Percentiles rank a stretch among this genome's conserved stretches.
These are phyloP conservation scores for Microplitis demolitor DNA, from an alignment of 1,140 invertebrate species.

Conservation along the genomic window DNA sequence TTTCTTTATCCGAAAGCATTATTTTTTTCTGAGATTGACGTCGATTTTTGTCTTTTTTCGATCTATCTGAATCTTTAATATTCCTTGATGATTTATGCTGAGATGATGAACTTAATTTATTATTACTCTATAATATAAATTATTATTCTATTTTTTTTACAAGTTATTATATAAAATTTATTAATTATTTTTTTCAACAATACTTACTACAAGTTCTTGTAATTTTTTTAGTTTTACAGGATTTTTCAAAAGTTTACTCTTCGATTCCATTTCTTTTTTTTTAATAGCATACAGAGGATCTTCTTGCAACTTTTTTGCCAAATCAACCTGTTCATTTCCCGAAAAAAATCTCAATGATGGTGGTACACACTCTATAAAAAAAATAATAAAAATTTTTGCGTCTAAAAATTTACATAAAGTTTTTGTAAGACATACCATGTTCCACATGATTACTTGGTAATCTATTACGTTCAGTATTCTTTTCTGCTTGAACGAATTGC, in stretches of 20 bases:
- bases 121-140: conserved; percentile 38
- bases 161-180: conserved; percentile 26
- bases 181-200: background rate
- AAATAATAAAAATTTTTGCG: background rate
- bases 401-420: background rate
- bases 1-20: conserved; percentile 41
- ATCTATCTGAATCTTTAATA: conserved; percentile 59
- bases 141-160: background rate
- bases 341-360: conserved; percentile 72
- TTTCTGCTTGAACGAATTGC: conserved; percentile 66
- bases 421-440: conserved; percentile 55
- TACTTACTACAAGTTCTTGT: conserved; percentile 72
- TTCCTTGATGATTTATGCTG: conserved; percentile 14
- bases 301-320: conserved; percentile 83
- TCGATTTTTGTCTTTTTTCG: conserved; percentile 45
- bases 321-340: conserved; percentile 74
- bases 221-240: conserved; percentile 87
- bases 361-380: conserved; percentile 70
- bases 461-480: conserved; percentile 57
- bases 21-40: conserved; percentile 48
- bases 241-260: conserved; percentile 82
- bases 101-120: conserved; percentile 50
- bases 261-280: conserved; percentile 81
- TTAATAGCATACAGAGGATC: conserved; percentile 88
- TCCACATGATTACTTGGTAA: conserved; percentile 72